These are phyloP conservation scores for Drosophila rhopaloa DNA, from an alignment of 1,140 invertebrate species.

Conservation along the genomic window DNA sequence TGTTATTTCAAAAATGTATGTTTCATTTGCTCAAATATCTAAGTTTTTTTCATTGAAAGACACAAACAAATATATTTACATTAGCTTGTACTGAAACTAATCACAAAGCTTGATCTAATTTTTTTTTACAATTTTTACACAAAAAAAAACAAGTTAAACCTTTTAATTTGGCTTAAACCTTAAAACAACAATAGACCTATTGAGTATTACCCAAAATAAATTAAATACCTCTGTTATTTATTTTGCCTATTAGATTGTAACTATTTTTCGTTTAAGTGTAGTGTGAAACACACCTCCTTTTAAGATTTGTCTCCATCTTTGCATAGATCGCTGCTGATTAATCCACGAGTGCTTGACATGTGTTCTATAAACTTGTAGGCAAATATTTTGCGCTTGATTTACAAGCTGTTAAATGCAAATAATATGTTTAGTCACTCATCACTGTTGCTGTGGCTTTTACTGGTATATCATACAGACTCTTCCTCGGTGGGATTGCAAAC, in stretches of 20 bases:
- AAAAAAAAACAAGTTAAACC: too few species aligned
- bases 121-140: too few species aligned
- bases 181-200: too few species aligned
- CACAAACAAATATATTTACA: too few species aligned
- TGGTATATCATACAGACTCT: neutral
- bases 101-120: too few species aligned
- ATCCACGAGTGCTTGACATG: constrained; percentile 64
- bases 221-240: neutral
- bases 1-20: too few species aligned
- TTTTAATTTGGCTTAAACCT: too few species aligned
- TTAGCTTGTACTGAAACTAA: too few species aligned
- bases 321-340: constrained; percentile 66
- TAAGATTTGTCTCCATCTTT: constrained; percentile 32
- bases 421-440: constrained; percentile 35
- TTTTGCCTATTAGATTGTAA: neutral
- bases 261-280: neutral
- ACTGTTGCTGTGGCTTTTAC: neutral
- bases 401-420: constrained; percentile 66
- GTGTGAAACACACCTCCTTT: constrained; percentile 26
- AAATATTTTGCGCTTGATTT: constrained; percentile 71
- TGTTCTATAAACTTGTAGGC: constrained; percentile 66
- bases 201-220: too few species aligned
- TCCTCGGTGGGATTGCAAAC: constrained; percentile 21
- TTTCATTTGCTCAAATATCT: too few species aligned
- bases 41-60: too few species aligned